Evolutionary conservation across 2,888 invertebrate genomes (phyloP).

Genomic region (Drosophila kuntzei): DNA sequence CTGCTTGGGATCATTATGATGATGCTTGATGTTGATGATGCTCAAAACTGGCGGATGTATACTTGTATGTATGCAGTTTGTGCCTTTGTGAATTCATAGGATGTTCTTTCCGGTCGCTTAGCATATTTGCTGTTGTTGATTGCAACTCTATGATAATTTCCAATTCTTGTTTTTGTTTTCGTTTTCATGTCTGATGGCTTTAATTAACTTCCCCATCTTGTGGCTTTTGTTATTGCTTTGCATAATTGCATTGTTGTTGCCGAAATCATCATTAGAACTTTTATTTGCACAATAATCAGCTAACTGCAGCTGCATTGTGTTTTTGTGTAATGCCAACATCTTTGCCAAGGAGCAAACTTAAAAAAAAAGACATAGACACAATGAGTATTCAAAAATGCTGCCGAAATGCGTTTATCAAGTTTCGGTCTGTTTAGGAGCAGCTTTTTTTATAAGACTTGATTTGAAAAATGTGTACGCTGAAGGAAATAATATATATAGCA

Average conservation of each 20-base stretch:
- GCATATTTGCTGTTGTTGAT: slow-evolving; percentile 73
- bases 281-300: slow-evolving; percentile 77
- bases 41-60: slow-evolving; percentile 59
- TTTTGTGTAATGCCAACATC: slow-evolving; percentile 51
- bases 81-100: slow-evolving; percentile 48
- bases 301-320: slow-evolving; percentile 56
- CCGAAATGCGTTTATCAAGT: slow-evolving; percentile 65
- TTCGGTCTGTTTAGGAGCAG: slow-evolving; percentile 67
- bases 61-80: slow-evolving; percentile 23
- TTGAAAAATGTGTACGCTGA: background rate
- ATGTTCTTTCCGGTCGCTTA: slow-evolving; percentile 71
- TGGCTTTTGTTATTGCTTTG: slow-evolving; percentile 41
- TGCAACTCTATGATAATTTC: slow-evolving; percentile 67
- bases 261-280: slow-evolving; percentile 79
- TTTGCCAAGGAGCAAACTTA: slow-evolving; percentile 32
- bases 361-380: slow-evolving; percentile 43
- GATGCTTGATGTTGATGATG: slow-evolving; percentile 27
- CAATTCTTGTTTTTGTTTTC: slow-evolving; percentile 50
- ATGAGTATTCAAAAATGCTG: slow-evolving; percentile 40
- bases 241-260: slow-evolving; percentile 74
- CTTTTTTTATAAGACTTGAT: background rate
- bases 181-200: slow-evolving; percentile 25
- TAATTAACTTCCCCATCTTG: slow-evolving; percentile 55
- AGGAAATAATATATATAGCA: slow-evolving; percentile 15
- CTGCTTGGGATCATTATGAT: slow-evolving; percentile 47